Conservation (phyloP, 2,888 invertebrate species). For the Trilocha varians region DNA sequence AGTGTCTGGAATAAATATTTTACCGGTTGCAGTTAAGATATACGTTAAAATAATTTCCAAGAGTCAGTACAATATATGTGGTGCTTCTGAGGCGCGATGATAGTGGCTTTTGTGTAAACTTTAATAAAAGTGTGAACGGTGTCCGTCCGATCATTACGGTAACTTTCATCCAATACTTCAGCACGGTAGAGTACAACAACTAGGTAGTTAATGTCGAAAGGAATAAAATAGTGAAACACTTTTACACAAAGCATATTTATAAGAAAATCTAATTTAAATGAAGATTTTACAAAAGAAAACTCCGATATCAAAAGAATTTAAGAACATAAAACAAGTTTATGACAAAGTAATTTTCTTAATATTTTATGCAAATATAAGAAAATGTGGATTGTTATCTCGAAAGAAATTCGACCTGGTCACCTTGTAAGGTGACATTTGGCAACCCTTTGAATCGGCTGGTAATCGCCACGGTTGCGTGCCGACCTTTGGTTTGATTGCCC, state of each 20-base stretch:
- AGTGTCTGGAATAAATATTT: neutral
- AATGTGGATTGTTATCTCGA: neutral
- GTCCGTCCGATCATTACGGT: too few species aligned
- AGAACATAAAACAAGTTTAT: neutral
- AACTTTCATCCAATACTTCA: too few species aligned
- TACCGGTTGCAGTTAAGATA: neutral
- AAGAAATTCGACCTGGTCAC: conserved; percentile 16
- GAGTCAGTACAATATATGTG: too few species aligned
- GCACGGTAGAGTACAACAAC: too few species aligned
- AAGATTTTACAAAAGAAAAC: neutral
- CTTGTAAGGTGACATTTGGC: conserved; percentile 20
- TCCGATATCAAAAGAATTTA: neutral
- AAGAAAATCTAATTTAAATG: neutral
- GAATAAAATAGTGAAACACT: neutral
- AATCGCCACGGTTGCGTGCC: conserved; percentile 17
- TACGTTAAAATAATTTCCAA: too few species aligned
- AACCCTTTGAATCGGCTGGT: conserved; percentile 19
- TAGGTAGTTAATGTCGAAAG: too few species aligned
- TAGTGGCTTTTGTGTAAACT: too few species aligned
- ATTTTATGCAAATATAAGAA: neutral
- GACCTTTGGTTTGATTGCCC: conserved; percentile 14
- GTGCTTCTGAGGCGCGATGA: too few species aligned
- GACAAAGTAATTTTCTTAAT: neutral
- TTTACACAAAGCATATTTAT: too few species aligned
- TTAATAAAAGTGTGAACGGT: too few species aligned